Conservation (phyloP, 2,888 invertebrate genomes). For the Cheilosia vulpina region DNA sequence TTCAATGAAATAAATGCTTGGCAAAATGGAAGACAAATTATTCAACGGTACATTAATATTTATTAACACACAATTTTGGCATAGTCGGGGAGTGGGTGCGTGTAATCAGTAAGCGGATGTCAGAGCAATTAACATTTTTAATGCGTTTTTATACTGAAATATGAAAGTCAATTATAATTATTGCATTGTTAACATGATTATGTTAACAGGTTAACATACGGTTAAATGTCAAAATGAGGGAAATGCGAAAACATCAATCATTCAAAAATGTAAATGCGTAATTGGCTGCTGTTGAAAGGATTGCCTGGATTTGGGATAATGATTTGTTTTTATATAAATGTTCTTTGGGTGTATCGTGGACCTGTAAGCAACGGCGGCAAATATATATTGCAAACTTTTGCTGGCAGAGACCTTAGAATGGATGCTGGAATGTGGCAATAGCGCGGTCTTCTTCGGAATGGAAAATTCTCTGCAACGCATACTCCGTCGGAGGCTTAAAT, state of each 20-base stretch:
- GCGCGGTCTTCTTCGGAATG: too few species aligned
- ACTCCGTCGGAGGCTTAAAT: too few species aligned
- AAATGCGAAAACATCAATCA: slow-evolving; percentile 39
- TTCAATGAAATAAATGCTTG: slow-evolving; percentile 35
- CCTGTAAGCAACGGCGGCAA: too few species aligned
- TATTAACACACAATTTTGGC: slow-evolving; percentile 52
- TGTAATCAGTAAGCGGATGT: slow-evolving; percentile 55
- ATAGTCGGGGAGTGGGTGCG: slow-evolving; percentile 2
- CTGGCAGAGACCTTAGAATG: too few species aligned
- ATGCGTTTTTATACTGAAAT: slow-evolving; percentile 36
- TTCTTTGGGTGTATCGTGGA: neutral
- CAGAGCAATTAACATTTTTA: slow-evolving; percentile 69
- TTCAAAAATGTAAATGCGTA: slow-evolving; percentile 13
- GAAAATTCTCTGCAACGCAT: too few species aligned
- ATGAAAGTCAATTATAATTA: slow-evolving; percentile 59
- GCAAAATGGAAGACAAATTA: slow-evolving; percentile 56
- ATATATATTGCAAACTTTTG: too few species aligned
- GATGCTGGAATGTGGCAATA: too few species aligned
- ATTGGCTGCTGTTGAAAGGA: slow-evolving; percentile 20
- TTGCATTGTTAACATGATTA: slow-evolving; percentile 59
- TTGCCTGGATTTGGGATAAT: slow-evolving; percentile 1
- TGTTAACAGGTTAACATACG: slow-evolving; percentile 45
- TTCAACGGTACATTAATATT: slow-evolving; percentile 71
- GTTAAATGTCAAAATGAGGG: slow-evolving; percentile 33
- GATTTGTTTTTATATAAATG: neutral